phyloP scores from a whole-genome alignment of 2,888 invertebrate genomes.

The Agrilus mali region DNA sequence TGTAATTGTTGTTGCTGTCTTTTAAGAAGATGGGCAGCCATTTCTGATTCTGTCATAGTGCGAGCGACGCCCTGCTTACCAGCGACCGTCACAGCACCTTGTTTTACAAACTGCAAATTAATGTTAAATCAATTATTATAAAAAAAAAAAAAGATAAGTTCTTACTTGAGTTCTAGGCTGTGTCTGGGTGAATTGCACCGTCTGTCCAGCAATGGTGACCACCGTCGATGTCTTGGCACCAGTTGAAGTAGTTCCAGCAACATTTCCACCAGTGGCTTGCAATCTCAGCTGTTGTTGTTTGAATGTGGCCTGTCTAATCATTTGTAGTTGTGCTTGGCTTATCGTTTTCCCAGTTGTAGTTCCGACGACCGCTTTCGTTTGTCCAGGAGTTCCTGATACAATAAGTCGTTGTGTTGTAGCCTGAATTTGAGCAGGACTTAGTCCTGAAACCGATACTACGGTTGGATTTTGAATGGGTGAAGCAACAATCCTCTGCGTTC shows the following conservation, averaged over 20 bases:
- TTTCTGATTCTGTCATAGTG: constrained; percentile 40
- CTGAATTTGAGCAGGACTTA: constrained; percentile 30
- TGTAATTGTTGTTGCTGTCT: constrained; percentile 29
- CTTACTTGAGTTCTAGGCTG: constrained; percentile 19
- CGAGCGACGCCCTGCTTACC: constrained; percentile 29
- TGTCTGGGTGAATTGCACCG: constrained; percentile 32
- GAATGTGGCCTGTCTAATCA: constrained; percentile 43
- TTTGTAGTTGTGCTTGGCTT: constrained; percentile 43
- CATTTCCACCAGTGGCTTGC: constrained; percentile 15
- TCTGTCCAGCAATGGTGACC: constrained; percentile 25
- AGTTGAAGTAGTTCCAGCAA: constrained; percentile 17
- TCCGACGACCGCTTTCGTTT: constrained; percentile 26
- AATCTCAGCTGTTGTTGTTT: constrained; percentile 30
- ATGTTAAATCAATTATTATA: constrained; percentile 1
- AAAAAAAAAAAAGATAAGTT: neutral
- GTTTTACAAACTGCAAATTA: constrained; percentile 26
- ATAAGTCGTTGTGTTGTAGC: constrained; percentile 37
- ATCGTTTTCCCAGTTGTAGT: constrained; percentile 38
- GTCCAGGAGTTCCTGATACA: constrained; percentile 26
- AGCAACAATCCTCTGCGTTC: constrained; percentile 29
- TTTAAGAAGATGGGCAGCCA: constrained; percentile 37
- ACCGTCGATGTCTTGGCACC: constrained; percentile 27
- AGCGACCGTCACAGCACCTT: constrained; percentile 30
- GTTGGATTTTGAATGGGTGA: constrained; percentile 29
- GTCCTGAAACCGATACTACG: constrained; percentile 30